These are phyloP conservation scores for Napeogenes inachia DNA, from an alignment of 2,888 invertebrate genomes.

Conservation along the genomic window DNA sequence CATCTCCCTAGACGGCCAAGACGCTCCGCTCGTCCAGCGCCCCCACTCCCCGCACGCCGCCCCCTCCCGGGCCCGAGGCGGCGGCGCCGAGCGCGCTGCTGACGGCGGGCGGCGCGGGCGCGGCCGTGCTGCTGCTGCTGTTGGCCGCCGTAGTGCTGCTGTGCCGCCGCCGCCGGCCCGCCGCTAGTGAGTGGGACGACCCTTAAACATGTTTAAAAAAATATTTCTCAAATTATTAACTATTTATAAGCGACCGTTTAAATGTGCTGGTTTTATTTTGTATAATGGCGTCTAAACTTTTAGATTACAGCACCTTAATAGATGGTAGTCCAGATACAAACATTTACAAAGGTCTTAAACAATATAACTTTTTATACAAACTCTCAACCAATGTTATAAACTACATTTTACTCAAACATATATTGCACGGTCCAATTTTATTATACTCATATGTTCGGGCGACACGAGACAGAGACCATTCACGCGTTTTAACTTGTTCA, in stretches of 20 bases:
- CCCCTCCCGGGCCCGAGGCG: constrained; percentile 41
- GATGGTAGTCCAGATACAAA: too few relatives aligned
- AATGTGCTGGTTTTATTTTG: too few relatives aligned
- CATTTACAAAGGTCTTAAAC: too few relatives aligned
- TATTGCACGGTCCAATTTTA: not conserved
- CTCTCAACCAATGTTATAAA: too few relatives aligned
- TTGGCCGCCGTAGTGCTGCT: constrained; percentile 55
- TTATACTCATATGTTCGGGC: not conserved
- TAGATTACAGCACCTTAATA: too few relatives aligned
- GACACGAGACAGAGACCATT: not conserved
- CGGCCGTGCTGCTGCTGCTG: constrained; percentile 53
- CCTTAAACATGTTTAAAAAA: not conserved
- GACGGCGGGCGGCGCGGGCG: constrained; percentile 67
- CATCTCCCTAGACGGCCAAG: constrained; percentile 31
- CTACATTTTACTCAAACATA: too few relatives aligned
- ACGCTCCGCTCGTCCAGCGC: constrained; percentile 35
- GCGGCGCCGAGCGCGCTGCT: constrained; percentile 52
- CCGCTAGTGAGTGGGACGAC: constrained; percentile 47
- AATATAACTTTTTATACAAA: not conserved
- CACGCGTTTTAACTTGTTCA: not conserved
- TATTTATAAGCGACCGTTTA: too few relatives aligned
- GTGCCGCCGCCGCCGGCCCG: constrained; percentile 55
- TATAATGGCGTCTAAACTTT: too few relatives aligned
- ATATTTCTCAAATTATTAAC: too few relatives aligned
- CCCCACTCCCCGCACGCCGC: constrained; percentile 34